Base-by-base conservation (phyloP, 2,797 vertebrate genomes). In the Vespertilio murinus region DNA sequence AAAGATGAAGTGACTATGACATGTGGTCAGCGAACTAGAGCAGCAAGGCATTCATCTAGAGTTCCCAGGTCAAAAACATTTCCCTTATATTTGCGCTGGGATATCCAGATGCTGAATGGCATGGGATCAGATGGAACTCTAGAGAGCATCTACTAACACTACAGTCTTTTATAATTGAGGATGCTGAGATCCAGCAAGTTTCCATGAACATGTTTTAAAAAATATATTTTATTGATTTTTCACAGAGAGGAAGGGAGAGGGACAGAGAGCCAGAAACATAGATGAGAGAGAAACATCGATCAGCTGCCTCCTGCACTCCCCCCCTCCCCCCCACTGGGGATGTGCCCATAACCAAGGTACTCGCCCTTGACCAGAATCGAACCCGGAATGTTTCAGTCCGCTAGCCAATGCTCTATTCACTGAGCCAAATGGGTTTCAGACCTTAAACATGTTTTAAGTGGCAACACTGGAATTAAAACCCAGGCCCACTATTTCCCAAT, bases 31-130 rank as follows among this genome's bases (percentile, higher is more conserved):
- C 23, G 61, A 92, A 88, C 52, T 59, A n/a, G 13, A 90, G 28
- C 2, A 56, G 1, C 9, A 30, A 94, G 12, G 56, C 4, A 38
- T 56, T 79, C 83, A 92, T 88, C 38, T 40, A 54, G 52, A 70
- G 20, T 45, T 87, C 77, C 94, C 59, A 93, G 23, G 47, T 93
- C 73, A 82, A 85, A 93, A 93, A 35, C 18, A 56, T 77, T 38
- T 59, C 65, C 30, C 33, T 71, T 84, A 42, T 18, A 85, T 83
- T 56, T 90, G 45, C 77, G 28, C 8, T 79, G n/a, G 38, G 81
- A 78, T 67, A 90, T 22, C n/a, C 38, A 67, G 35, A 59, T 2
- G 11, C 54, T 78, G 14, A 74, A 88, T 4, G 25, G 16, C 9
- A 2, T 12, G 23, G 6, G 16, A 77, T 3, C 69, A 77, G 35